These are phyloP conservation scores for Drosophila simulans DNA, from an alignment of 1,140 invertebrate genomes.

Conservation along the genomic window DNA sequence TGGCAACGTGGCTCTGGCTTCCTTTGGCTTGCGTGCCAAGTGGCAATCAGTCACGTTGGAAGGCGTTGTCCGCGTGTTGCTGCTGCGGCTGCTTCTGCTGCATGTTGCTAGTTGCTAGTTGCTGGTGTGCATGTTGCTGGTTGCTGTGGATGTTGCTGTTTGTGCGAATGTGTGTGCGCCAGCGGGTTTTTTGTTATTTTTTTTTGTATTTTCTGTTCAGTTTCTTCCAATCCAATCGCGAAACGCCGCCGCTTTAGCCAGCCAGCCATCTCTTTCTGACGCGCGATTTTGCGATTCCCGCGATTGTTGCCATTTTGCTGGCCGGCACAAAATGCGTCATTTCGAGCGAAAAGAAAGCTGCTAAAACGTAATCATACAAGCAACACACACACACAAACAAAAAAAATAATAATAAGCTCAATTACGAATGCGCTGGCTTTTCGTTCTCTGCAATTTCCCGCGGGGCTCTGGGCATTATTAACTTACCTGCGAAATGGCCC, in stretches of 20 bases:
- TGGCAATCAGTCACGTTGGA: conserved; percentile 78
- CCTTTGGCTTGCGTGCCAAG: conserved; percentile 70
- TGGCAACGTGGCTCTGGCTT: conserved; percentile 32
- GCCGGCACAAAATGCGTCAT: conserved; percentile 59
- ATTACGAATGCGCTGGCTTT: conserved; percentile 42
- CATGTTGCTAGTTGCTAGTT: conserved; percentile 15
- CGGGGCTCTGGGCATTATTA: conserved; percentile 21
- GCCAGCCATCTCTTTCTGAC: conserved; percentile 15
- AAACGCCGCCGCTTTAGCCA: conserved; percentile 56
- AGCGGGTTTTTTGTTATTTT: neutral
- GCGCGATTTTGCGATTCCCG: conserved; percentile 1
- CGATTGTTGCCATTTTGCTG: conserved; percentile 73
- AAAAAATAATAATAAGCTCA: conserved; percentile 62
- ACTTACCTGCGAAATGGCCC: conserved; percentile 35
- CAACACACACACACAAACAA: neutral
- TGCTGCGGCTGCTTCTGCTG: conserved; percentile 16
- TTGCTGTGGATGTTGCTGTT: conserved; percentile 7
- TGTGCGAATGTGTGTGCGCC: neutral
- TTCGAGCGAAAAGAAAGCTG: conserved; percentile 39
- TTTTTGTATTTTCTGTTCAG: too few species aligned
- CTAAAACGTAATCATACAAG: neutral
- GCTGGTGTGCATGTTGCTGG: conserved; percentile 8
- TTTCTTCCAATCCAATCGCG: conserved; percentile 65
- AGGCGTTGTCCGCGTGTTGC: conserved; percentile 68
- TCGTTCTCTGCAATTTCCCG: conserved; percentile 52